Percentiles rank a stretch among this genome's conserved stretches.
Evolutionary conservation across 2,113 vertebrate species (phyloP).

Genomic region (Romanogobio albipinnatus): DNA sequence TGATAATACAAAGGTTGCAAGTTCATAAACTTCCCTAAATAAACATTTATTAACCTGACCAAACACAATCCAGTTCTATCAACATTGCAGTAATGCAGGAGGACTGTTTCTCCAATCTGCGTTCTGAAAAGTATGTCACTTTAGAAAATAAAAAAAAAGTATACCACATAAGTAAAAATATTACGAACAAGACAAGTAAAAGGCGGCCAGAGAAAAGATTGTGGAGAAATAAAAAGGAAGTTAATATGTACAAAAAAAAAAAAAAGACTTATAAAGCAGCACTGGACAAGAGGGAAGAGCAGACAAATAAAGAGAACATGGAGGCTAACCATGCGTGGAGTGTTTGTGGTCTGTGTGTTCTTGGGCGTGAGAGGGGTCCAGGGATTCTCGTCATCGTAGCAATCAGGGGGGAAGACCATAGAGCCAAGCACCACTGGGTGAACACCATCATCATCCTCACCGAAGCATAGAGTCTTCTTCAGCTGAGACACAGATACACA

Average conservation of each 20-base stretch:
- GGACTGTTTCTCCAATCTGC: background rate
- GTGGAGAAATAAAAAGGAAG: background rate
- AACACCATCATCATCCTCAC: conserved; percentile 56
- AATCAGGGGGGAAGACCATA: conserved; percentile 60
- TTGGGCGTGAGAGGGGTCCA: conserved; percentile 50
- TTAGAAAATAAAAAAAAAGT: background rate
- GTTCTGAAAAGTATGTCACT: background rate
- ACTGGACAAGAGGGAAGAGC: background rate
- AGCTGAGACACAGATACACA: conserved; percentile 54
- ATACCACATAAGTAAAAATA: background rate
- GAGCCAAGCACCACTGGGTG: conserved; percentile 58
- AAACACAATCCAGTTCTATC: background rate
- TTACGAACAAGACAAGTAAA: background rate
- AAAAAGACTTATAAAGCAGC: background rate
- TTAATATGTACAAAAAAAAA: background rate
- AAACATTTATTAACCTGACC: background rate
- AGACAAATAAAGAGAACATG: conserved; percentile 2
- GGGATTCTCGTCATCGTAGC: conserved; percentile 57
- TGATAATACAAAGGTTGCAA: too few species aligned
- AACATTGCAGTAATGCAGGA: background rate
- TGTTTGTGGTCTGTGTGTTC: conserved; percentile 37
- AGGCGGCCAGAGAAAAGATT: background rate
- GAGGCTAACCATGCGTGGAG: conserved; percentile 45
- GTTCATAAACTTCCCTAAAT: too few species aligned
- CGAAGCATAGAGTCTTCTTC: conserved; percentile 62